These are phyloP conservation scores for Balanococcus diminutus DNA, from an alignment of 2,888 invertebrate species.

Conservation along the genomic window DNA sequence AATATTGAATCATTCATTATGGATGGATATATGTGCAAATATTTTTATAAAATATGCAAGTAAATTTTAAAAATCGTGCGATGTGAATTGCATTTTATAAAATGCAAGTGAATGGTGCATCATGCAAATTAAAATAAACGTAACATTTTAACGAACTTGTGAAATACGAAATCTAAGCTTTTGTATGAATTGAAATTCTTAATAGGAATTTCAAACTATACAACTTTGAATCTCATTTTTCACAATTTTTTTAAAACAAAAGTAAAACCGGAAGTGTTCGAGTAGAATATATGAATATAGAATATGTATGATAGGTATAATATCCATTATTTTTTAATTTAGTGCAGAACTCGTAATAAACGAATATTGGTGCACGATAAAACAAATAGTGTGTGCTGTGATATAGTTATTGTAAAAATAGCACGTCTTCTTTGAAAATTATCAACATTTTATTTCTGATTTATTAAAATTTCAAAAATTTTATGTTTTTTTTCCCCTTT, in stretches of 20 bases:
- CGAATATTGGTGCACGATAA: background rate
- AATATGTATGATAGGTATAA: too few relatives aligned
- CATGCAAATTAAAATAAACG: background rate
- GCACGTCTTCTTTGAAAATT: too few relatives aligned
- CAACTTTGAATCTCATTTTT: background rate
- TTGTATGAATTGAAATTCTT: background rate
- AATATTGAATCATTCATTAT: background rate
- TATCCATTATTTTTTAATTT: background rate
- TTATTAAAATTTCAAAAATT: too few relatives aligned
- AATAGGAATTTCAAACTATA: background rate
- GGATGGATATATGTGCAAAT: background rate
- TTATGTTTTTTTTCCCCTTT: too few relatives aligned
- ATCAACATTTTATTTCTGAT: too few relatives aligned
- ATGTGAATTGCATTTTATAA: background rate
- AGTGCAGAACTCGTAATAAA: background rate
- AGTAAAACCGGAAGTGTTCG: too few relatives aligned
- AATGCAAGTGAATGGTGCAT: background rate
- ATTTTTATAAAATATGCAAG: background rate
- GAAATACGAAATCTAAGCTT: background rate
- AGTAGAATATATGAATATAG: too few relatives aligned
- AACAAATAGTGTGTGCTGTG: background rate
- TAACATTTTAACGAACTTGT: background rate
- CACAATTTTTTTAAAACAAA: too few relatives aligned
- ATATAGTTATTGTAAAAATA: background rate
- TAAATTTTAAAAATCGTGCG: background rate